Percentiles rank a stretch among this genome's conserved stretches.
Conservation (phyloP, 2,888 invertebrate species). For the Diogma glabrata region DNA sequence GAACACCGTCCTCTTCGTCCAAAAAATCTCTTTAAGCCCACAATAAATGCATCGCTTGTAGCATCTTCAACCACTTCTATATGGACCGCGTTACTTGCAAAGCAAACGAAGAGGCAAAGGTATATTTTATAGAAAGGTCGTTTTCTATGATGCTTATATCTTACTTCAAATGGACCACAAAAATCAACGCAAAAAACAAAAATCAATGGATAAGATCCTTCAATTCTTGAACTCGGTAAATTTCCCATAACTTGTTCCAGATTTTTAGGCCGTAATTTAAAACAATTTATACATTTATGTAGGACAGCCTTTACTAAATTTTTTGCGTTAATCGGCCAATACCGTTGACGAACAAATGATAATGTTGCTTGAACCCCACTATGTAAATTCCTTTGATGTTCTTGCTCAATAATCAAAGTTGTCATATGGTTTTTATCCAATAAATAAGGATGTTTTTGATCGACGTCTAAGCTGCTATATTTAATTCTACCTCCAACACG, state of each 20-base stretch:
- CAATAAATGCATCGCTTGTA: constrained; percentile 9
- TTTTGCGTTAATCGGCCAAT: neutral
- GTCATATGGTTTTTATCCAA: too few species aligned
- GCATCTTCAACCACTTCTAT: constrained; percentile 4
- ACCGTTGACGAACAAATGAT: too few species aligned
- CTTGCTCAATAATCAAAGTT: too few species aligned
- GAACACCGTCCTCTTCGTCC: neutral
- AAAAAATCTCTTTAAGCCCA: constrained; percentile 6
- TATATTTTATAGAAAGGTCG: neutral
- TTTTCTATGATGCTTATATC: neutral
- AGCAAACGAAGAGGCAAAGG: constrained; percentile 20
- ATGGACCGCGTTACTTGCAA: constrained; percentile 9
- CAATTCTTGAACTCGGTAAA: neutral
- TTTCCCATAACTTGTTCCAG: neutral
- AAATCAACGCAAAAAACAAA: neutral
- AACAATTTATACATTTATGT: constrained; percentile 4
- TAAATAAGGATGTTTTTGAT: too few species aligned
- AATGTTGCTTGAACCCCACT: too few species aligned
- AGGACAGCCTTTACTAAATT: neutral
- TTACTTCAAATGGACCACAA: neutral
- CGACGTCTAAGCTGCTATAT: too few species aligned
- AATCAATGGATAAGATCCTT: neutral
- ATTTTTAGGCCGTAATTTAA: neutral
- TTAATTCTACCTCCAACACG: too few species aligned
- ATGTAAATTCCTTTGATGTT: too few species aligned